Percentiles rank a stretch among this genome's conserved stretches.
These are phyloP conservation scores for Eupithecia inturbata DNA, from an alignment of 2,888 invertebrate species.

Conservation along the genomic window DNA sequence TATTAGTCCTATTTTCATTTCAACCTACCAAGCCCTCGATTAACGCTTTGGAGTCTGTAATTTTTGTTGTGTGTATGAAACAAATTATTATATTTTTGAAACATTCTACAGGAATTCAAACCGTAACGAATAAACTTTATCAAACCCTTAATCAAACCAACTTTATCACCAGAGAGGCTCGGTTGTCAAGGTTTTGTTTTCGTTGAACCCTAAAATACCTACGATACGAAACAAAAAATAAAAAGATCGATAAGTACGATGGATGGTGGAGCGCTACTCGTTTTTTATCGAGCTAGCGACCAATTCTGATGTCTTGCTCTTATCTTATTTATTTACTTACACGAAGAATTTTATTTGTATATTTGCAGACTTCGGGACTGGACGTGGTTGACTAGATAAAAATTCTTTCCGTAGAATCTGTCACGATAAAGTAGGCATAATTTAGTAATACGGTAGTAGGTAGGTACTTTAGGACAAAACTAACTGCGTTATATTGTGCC, in stretches of 20 bases:
- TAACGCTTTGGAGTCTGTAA: neutral
- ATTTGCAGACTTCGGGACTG: constrained; percentile 4
- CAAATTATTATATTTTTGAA: neutral
- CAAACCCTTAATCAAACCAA: too few species aligned
- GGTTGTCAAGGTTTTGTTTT: neutral
- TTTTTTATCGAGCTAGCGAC: constrained; percentile 72
- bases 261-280: constrained; percentile 76
- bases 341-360: neutral
- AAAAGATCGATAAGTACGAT: constrained; percentile 76
- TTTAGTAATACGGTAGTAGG: neutral
- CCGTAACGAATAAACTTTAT: neutral
- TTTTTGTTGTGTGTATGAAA: neutral
- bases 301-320: constrained; percentile 53
- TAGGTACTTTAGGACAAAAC: neutral
- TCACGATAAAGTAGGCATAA: neutral
- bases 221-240: constrained; percentile 79
- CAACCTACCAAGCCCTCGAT: too few species aligned
- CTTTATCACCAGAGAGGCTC: neutral
- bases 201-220: neutral
- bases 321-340: constrained; percentile 30
- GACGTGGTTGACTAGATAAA: neutral
- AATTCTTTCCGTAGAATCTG: constrained; percentile 2
- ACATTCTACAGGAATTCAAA: neutral
- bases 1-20: too few species aligned
- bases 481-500: constrained; percentile 10